Percentiles rank a stretch among this genome's conserved stretches.
Conservation (phyloP, 2,113 vertebrate species). For the Solea solea region DNA sequence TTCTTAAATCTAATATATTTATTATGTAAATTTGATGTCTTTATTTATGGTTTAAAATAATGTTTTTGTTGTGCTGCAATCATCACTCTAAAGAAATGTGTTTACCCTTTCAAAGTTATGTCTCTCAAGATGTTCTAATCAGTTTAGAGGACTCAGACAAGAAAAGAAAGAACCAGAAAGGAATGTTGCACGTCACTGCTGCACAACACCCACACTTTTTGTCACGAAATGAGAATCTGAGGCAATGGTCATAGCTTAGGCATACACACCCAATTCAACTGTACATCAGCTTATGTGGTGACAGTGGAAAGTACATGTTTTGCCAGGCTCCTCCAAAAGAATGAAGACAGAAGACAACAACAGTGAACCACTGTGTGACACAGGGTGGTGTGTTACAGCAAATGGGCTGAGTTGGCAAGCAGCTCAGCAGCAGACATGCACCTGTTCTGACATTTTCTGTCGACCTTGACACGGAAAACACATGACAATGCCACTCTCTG, state of each 20-base stretch:
- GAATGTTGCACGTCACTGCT: slow-evolving; percentile 29
- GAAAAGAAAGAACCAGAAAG: slow-evolving; percentile 21
- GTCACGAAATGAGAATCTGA: slow-evolving; percentile 27
- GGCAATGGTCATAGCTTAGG: slow-evolving; percentile 38
- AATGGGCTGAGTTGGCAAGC: slow-evolving; percentile 81
- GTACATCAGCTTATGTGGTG: slow-evolving; percentile 11
- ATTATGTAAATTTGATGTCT: background rate
- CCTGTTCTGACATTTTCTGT: slow-evolving; percentile 85
- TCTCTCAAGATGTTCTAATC: slow-evolving; percentile 4
- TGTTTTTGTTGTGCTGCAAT: background rate
- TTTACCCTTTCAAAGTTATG: slow-evolving; percentile 5
- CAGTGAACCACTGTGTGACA: slow-evolving; percentile 70
- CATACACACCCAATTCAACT: slow-evolving; percentile 33
- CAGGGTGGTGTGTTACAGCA: slow-evolving; percentile 68
- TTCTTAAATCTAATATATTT: background rate
- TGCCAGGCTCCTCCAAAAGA: slow-evolving; percentile 36
- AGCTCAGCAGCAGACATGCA: slow-evolving; percentile 79
- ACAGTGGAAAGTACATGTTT: slow-evolving; percentile 30
- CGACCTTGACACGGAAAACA: slow-evolving; percentile 83
- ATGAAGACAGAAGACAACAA: slow-evolving; percentile 45
- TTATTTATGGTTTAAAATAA: background rate
- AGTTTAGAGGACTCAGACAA: slow-evolving; percentile 3
- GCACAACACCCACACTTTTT: slow-evolving; percentile 25
- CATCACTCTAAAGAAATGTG: background rate
- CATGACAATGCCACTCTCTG: slow-evolving; percentile 77